phyloP scores from a whole-genome alignment of 1,140 invertebrate species.

The Tetramorium alpestre region DNA sequence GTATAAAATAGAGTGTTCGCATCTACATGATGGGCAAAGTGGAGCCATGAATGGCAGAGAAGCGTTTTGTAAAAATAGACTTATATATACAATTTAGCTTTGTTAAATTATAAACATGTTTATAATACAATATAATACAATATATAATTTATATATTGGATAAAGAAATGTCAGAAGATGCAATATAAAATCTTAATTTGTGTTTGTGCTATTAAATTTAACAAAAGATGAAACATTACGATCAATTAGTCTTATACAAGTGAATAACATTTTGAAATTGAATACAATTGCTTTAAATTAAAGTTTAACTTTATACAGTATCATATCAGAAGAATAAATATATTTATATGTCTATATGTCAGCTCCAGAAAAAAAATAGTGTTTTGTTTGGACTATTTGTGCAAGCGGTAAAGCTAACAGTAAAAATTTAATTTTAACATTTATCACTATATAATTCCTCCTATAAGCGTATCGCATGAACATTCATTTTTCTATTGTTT shows the following conservation, averaged over 20 bases:
- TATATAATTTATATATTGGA: conserved; percentile 48
- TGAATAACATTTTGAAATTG: neutral
- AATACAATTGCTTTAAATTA: conserved; percentile 9
- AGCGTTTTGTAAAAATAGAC: conserved; percentile 54
- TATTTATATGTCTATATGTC: conserved; percentile 44
- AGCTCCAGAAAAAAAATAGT: conserved; percentile 67
- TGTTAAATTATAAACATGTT: conserved; percentile 44
- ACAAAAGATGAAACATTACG: neutral
- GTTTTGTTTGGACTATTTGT: conserved; percentile 34
- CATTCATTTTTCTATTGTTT: neutral
- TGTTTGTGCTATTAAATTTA: conserved; percentile 17
- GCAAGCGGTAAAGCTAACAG: conserved; percentile 61
- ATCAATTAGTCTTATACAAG: conserved; percentile 7
- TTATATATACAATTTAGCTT: conserved; percentile 44
- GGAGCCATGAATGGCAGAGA: conserved; percentile 39
- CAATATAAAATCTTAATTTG: conserved; percentile 50
- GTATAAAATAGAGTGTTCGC: conserved; percentile 61
- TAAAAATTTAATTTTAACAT: conserved; percentile 23
- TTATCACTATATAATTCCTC: neutral
- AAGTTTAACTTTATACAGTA: conserved; percentile 1
- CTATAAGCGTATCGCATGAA: conserved; percentile 13
- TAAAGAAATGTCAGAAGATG: conserved; percentile 5
- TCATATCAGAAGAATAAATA: conserved; percentile 23
- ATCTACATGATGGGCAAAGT: conserved; percentile 59
- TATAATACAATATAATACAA: conserved; percentile 52